phyloP scores from a whole-genome alignment of 2,888 invertebrate genomes.

The Osmoderma eremita region DNA sequence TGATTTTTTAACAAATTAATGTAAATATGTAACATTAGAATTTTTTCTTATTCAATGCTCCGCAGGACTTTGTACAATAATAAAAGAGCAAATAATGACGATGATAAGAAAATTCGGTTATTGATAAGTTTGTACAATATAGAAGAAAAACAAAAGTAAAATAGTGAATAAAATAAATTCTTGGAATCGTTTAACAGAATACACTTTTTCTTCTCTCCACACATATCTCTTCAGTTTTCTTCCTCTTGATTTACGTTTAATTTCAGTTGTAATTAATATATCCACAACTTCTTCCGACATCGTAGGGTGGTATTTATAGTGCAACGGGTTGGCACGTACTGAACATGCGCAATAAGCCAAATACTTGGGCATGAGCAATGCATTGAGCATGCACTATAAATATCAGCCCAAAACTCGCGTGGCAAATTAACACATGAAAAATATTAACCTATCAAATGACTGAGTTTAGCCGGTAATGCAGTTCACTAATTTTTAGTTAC shows the following conservation, averaged over 20 bases:
- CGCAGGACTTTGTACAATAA: conserved; percentile 30
- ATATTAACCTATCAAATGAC: too few species aligned
- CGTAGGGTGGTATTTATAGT: too few species aligned
- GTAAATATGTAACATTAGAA: neutral
- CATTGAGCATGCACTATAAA: too few species aligned
- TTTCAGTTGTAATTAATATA: neutral
- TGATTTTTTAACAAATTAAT: too few species aligned
- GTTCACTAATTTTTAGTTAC: too few species aligned
- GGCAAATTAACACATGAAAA: too few species aligned
- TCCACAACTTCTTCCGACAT: too few species aligned
- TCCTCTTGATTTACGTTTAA: neutral
- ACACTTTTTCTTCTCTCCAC: conserved; percentile 28
- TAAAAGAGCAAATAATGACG: neutral
- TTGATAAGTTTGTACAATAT: conserved; percentile 44
- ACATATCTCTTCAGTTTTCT: conserved; percentile 11
- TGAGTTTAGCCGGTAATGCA: too few species aligned
- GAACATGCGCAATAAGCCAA: too few species aligned
- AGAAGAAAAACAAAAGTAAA: conserved; percentile 21
- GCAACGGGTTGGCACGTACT: too few species aligned
- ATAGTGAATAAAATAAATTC: conserved; percentile 38
- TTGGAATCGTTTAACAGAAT: conserved; percentile 37
- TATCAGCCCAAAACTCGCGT: too few species aligned
- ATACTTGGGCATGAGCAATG: too few species aligned
- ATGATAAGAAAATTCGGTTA: conserved; percentile 31
- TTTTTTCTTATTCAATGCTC: conserved; percentile 38